phyloP scores from a whole-genome alignment of 2,113 vertebrate species.

The Oreochromis tanganicae region DNA sequence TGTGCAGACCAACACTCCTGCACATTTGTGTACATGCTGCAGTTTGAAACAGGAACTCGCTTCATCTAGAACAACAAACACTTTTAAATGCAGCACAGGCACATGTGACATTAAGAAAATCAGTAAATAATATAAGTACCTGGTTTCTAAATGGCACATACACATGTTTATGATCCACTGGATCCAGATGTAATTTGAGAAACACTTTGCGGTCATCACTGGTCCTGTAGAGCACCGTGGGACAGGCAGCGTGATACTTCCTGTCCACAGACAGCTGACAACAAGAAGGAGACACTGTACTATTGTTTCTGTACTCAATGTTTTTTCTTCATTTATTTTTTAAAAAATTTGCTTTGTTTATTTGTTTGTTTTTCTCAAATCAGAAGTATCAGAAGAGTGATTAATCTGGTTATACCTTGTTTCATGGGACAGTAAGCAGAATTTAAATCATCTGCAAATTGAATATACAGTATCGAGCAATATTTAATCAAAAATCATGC shows the following conservation, averaged over 20 bases:
- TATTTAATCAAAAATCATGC: not conserved
- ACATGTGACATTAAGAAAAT: too few species aligned
- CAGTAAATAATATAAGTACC: too few species aligned
- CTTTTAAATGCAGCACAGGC: too few species aligned
- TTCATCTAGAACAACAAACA: too few species aligned
- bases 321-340: not conserved
- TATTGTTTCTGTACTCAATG: not conserved
- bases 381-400: not conserved
- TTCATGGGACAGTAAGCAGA: not conserved
- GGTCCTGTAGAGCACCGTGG: too few species aligned
- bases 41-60: too few species aligned
- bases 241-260: too few species aligned
- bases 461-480: not conserved
- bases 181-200: fast-evolving
- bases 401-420: not conserved
- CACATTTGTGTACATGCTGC: not conserved
- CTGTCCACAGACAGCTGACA: too few species aligned
- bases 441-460: not conserved
- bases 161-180: too few species aligned
- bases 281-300: too few species aligned
- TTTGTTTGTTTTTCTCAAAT: not conserved
- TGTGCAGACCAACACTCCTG: not conserved
- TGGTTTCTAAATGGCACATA: too few species aligned
- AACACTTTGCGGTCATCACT: fast-evolving
- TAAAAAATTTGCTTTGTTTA: not conserved